phyloP scores from a whole-genome alignment of 1,140 invertebrate genomes.

The Thaumetopoea pityocampa region DNA sequence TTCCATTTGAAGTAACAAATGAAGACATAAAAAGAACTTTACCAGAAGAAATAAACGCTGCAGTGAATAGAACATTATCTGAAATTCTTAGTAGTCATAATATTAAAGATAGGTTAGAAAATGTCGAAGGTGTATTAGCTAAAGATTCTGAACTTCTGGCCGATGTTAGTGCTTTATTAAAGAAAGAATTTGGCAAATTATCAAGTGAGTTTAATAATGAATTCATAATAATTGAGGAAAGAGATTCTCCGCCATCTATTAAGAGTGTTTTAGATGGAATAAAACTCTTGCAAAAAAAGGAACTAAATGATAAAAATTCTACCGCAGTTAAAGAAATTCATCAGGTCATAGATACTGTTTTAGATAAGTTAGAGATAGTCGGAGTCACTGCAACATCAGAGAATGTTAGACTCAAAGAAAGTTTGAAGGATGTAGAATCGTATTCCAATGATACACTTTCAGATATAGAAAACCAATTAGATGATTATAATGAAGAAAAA shows the following conservation, averaged over 20 bases:
- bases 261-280: slow-evolving; percentile 33
- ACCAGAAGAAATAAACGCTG: slow-evolving; percentile 9
- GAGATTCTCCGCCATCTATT: slow-evolving; percentile 22
- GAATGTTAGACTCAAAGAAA: slow-evolving; percentile 22
- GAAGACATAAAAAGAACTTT: slow-evolving; percentile 2
- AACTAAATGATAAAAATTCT: slow-evolving; percentile 29
- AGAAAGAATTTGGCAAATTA: slow-evolving; percentile 38
- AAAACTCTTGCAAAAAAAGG: slow-evolving; percentile 34
- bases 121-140: slow-evolving; percentile 12
- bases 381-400: slow-evolving; percentile 14
- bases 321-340: slow-evolving; percentile 32
- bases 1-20: too few relatives aligned
- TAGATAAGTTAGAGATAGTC: slow-evolving; percentile 15
- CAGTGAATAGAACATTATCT: slow-evolving; percentile 26
- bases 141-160: slow-evolving; percentile 35
- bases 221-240: slow-evolving; percentile 22
- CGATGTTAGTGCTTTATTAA: slow-evolving; percentile 39
- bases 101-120: slow-evolving; percentile 16
- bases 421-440: slow-evolving; percentile 2
- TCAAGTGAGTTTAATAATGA: slow-evolving; percentile 28
- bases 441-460: slow-evolving; percentile 2
- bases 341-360: slow-evolving; percentile 31
- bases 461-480: slow-evolving; percentile 8
- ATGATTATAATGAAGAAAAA: slow-evolving; percentile 19
- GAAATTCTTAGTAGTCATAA: slow-evolving; percentile 18